Conservation (phyloP, 1,140 invertebrate genomes). For the Megathymus violae region DNA sequence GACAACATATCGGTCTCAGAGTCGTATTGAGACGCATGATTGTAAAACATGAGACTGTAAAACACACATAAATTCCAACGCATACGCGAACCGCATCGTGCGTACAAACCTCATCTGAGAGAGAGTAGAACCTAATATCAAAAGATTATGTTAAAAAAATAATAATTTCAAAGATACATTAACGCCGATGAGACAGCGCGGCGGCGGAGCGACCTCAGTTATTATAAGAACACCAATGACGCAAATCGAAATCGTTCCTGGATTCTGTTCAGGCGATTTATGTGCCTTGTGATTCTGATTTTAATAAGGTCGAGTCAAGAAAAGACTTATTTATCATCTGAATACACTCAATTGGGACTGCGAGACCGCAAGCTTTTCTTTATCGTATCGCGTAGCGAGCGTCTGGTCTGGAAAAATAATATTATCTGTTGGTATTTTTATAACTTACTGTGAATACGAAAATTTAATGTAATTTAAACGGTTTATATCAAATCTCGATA, state of each 20-base stretch:
- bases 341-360: neutral
- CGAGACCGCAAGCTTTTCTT: neutral
- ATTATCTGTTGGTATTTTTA: no score
- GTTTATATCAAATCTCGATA: no score
- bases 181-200: conserved; percentile 31
- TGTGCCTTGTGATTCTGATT: conserved; percentile 15
- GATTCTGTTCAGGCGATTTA: conserved; percentile 20
- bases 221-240: conserved; percentile 28
- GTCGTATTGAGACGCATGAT: no score
- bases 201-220: conserved; percentile 32
- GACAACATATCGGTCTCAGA: no score
- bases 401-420: no score
- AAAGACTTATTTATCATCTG: conserved; percentile 14
- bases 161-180: conserved; percentile 17
- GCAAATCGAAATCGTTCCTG: conserved; percentile 20
- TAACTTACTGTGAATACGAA: no score
- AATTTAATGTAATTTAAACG: no score
- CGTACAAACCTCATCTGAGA: neutral
- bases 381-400: neutral
- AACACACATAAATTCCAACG: no score
- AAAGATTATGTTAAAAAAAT: neutral
- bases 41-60: no score
- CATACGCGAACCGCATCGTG: neutral
- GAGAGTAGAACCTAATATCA: neutral
- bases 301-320: conserved; percentile 26